Evolutionary conservation across 2,797 vertebrate species (phyloP).

Genomic region (Chloroceryle amazona): DNA sequence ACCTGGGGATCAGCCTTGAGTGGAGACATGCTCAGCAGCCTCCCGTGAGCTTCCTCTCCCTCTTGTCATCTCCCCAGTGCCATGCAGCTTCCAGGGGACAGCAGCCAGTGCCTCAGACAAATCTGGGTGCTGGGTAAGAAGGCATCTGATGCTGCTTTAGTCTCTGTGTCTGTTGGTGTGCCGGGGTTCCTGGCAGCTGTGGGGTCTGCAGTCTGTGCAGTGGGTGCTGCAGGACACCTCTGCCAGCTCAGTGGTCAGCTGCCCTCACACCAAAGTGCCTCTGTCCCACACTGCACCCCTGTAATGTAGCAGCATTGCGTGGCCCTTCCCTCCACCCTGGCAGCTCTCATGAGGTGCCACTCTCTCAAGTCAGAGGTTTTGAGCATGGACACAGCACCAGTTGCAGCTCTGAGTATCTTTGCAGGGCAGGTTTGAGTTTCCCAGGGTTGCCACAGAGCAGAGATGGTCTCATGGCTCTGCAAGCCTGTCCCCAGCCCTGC

Average conservation of each 20-base stretch:
- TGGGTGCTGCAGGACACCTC: background rate
- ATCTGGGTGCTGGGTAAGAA: background rate
- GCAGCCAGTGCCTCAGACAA: background rate
- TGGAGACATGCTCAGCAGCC: background rate
- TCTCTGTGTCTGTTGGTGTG: background rate
- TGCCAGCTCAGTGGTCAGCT: background rate
- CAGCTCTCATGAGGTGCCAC: accelerated
- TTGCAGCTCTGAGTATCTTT: background rate
- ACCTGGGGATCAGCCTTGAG: accelerated
- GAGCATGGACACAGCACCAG: background rate
- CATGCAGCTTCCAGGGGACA: background rate
- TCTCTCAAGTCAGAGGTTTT: background rate
- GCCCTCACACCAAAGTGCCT: background rate
- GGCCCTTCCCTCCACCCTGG: background rate
- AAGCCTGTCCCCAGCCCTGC: background rate
- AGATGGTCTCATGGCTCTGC: background rate
- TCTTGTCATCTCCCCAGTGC: background rate
- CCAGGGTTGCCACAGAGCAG: background rate
- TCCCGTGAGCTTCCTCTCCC: background rate
- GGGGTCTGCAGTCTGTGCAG: background rate
- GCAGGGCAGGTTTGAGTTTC: background rate
- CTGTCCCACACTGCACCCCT: background rate
- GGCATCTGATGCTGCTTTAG: background rate
- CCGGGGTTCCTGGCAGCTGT: background rate
- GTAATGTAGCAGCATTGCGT: background rate